These are phyloP conservation scores for Microtus ochrogaster DNA, from an alignment of 2,113 vertebrate species.

Conservation along the genomic window DNA sequence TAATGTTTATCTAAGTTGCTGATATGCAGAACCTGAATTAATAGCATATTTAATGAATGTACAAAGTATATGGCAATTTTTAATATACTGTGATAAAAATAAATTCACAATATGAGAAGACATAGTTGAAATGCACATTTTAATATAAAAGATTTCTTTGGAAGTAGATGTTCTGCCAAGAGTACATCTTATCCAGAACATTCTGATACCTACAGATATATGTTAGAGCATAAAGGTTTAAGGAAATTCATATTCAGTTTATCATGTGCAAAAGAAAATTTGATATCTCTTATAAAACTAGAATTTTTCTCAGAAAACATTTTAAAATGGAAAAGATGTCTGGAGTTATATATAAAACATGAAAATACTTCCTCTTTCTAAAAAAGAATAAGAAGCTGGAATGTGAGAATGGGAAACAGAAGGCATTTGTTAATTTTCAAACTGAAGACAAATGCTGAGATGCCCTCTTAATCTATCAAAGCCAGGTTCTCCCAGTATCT, in stretches of 20 bases:
- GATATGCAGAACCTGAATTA: background rate
- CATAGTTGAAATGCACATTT: background rate
- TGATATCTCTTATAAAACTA: background rate
- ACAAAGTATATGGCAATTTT: background rate
- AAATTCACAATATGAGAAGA: background rate
- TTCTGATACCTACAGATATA: background rate
- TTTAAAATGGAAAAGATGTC: background rate
- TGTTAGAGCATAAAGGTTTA: background rate
- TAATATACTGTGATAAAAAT: background rate
- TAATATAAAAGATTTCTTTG: background rate
- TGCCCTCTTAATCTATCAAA: no score
- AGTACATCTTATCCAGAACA: background rate
- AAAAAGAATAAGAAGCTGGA: background rate
- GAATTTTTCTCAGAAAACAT: background rate
- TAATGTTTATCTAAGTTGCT: background rate
- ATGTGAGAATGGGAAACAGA: background rate
- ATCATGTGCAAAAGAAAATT: background rate
- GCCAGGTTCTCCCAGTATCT: no score
- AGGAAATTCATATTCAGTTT: background rate
- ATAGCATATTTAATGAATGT: background rate
- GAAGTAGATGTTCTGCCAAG: background rate
- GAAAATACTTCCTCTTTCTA: background rate
- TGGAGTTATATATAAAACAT: background rate
- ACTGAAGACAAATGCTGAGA: no score
- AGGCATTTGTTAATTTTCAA: no score